Conservation (phyloP, 1,140 invertebrate genomes). For the Brachionus calyciflorus region DNA sequence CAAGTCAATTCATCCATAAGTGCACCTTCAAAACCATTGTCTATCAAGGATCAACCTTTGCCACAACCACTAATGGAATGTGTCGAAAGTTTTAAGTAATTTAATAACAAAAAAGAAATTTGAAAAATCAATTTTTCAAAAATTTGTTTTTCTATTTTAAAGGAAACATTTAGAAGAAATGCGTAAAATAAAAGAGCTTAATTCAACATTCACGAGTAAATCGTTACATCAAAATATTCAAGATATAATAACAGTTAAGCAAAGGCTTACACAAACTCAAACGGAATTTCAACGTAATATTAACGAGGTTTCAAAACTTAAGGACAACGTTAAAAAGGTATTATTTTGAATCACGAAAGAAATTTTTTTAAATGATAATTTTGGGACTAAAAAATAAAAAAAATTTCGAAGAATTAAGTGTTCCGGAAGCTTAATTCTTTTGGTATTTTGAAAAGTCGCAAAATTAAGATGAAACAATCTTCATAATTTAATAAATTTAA, state of each 20-base stretch:
- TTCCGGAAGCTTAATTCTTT: too few relatives aligned
- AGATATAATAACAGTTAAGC: constrained; percentile 26
- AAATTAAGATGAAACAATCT: too few relatives aligned
- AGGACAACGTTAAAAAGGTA: constrained; percentile 12
- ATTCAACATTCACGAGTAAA: constrained; percentile 44
- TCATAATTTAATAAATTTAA: too few relatives aligned
- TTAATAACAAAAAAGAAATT: not conserved
- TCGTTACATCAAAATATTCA: constrained; percentile 40
- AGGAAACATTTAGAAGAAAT: constrained; percentile 41
- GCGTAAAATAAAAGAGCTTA: constrained; percentile 27
- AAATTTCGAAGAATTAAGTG: too few relatives aligned
- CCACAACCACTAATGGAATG: constrained; percentile 40
- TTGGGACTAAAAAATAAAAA: too few relatives aligned
- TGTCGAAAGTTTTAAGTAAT: constrained; percentile 31
- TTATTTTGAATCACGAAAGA: too few relatives aligned
- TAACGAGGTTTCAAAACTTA: constrained; percentile 31
- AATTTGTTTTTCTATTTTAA: not conserved
- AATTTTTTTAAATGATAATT: too few relatives aligned
- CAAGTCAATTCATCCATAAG: not conserved
- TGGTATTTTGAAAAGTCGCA: too few relatives aligned
- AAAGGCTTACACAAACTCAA: constrained; percentile 14
- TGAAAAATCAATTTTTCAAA: not conserved
- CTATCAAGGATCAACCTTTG: constrained; percentile 27
- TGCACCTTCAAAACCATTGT: not conserved
- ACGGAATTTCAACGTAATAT: constrained; percentile 37